phyloP scores from a whole-genome alignment of 2,888 invertebrate species.

The Himalopsyche kuldschensis region DNA sequence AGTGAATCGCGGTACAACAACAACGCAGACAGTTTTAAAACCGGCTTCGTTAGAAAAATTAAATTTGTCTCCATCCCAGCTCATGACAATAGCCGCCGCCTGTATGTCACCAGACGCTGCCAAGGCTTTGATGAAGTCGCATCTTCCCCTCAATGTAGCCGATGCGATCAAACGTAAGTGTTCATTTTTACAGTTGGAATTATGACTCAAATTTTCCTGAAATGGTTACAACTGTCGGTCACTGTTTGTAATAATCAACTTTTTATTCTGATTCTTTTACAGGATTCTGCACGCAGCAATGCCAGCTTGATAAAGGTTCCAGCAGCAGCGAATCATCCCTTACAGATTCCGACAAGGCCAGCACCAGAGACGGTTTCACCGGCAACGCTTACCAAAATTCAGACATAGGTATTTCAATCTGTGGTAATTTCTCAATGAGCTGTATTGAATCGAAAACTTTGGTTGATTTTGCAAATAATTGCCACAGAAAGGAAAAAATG shows the following conservation, averaged over 20 bases:
- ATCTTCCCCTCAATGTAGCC: conserved; percentile 67
- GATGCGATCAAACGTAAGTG: conserved; percentile 58
- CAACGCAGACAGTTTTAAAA: conserved; percentile 30
- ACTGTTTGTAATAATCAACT: neutral
- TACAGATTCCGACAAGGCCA: conserved; percentile 56
- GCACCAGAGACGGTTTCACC: neutral
- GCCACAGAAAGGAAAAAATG: too few species aligned
- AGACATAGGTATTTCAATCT: conserved; percentile 10
- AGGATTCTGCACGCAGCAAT: conserved; percentile 32
- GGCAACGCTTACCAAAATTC: conserved; percentile 2
- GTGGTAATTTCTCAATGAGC: too few species aligned
- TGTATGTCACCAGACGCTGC: conserved; percentile 81
- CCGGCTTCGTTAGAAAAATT: conserved; percentile 43
- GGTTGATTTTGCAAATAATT: too few species aligned
- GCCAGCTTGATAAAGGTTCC: conserved; percentile 15
- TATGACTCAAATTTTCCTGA: too few species aligned
- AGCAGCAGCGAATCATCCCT: conserved; percentile 41
- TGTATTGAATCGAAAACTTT: too few species aligned
- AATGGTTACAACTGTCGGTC: too few species aligned
- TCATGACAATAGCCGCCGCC: conserved; percentile 76
- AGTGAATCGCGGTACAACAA: conserved; percentile 44
- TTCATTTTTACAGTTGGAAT: neutral
- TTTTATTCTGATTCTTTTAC: neutral
- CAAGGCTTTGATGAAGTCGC: conserved; percentile 74
- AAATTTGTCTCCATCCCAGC: conserved; percentile 64